phyloP scores from a whole-genome alignment of 2,797 vertebrate species.

The Macroramphosus scolopax region DNA sequence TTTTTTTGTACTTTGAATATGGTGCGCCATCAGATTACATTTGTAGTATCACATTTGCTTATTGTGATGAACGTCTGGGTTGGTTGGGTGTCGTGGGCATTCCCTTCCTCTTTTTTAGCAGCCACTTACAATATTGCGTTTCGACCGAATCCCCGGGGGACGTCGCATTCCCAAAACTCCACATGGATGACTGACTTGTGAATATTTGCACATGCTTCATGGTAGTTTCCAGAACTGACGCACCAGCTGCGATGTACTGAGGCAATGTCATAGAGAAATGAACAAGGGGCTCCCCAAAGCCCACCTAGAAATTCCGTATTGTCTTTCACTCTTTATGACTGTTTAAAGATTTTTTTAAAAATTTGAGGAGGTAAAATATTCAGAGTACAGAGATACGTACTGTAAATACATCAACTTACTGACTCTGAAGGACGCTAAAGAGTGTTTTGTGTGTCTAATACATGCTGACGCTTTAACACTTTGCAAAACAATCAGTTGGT shows the following conservation, averaged over 20 bases:
- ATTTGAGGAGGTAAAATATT: constrained; percentile 1
- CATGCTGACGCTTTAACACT: background rate
- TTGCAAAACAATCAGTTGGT: too few relatives aligned
- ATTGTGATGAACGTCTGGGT: too few relatives aligned
- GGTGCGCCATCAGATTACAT: too few relatives aligned
- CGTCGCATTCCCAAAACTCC: constrained; percentile 47
- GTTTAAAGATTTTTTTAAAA: constrained; percentile 9
- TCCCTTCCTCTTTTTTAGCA: constrained; percentile 45
- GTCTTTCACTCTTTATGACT: too few relatives aligned
- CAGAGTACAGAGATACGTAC: background rate
- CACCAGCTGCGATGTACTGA: constrained; percentile 47
- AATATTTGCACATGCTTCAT: constrained; percentile 21
- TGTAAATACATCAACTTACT: too few relatives aligned
- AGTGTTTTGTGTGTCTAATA: background rate
- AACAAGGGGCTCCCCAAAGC: constrained; percentile 39
- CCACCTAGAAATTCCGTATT: constrained; percentile 36
- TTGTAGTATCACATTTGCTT: too few relatives aligned
- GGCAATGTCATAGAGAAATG: background rate
- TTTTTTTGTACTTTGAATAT: too few relatives aligned
- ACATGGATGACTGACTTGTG: constrained; percentile 50
- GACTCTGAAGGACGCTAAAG: too few relatives aligned
- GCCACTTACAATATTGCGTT: constrained; percentile 23
- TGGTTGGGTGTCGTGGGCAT: background rate
- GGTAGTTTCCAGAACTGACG: constrained; percentile 60
- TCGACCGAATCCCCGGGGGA: constrained; percentile 55